Evolutionary conservation across 1,140 invertebrate genomes (phyloP), one percentile per base, ranked within the genome.

Genomic region (Drosophila watanabei): DNA sequence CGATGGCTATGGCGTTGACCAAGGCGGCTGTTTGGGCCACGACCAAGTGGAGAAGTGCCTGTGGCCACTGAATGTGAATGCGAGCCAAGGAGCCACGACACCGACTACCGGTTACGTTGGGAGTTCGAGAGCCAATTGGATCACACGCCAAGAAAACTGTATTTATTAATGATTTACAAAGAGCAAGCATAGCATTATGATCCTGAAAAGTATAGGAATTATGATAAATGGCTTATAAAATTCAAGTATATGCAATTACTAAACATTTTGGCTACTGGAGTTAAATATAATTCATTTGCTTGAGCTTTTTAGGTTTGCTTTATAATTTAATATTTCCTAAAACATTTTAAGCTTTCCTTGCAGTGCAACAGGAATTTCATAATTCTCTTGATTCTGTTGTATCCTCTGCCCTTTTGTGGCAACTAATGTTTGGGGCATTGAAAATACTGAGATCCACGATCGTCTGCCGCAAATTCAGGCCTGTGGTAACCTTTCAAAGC

Each of bases 381-480:
- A 87, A 82, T 86, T 86, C 60, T 79, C 37, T 48, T 35, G 43
- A 35, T 60, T 66, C 24, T 66, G 71, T 57, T 71, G 58, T 46
- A 48, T 37, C 45, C 33, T 65, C 75, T 87, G 79, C 75, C 83
- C 83, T 87, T 86, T 87, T 86, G 65, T 49, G 84, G 69, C 79
- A 60, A 68, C 69, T 73, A 20, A 57, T 46, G 57, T 52, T 56
- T 48, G 24, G 32, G 39, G 30, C 54, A 78, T 68, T 75, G 56
- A 65, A 71, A 48, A 54, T 78, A 28, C 37, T n/a, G 11, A 61
- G 57, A 11, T 75, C 62, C 49, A 41, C 48, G 41, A 54, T 48
- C 65, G 9, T 56, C 33, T 24, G 14, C 20, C 14, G 4, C 35
- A 56, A 39, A 16, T 37, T 37, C 33, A 37, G 20, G 33, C 14